Evolutionary conservation across 2,797 vertebrate genomes (phyloP).

Genomic region (Pelochelys cantorii): DNA sequence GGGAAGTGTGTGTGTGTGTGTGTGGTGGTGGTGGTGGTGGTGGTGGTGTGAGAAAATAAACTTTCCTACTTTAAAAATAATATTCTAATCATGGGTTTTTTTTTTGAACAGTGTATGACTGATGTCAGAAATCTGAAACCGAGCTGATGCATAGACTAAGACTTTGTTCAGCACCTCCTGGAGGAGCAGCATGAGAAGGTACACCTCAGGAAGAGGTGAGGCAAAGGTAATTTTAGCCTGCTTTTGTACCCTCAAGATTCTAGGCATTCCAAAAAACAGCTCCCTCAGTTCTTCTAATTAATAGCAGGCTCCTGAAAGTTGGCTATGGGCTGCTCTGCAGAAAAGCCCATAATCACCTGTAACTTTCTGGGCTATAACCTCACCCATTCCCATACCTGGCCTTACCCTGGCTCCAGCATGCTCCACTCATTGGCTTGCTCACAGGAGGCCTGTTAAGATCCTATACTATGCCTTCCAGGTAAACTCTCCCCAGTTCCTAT

Average conservation of each 20-base stretch:
- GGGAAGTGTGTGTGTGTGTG: neutral
- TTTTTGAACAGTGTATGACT: neutral
- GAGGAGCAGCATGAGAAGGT: neutral
- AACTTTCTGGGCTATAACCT: neutral
- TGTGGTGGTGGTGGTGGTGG: neutral
- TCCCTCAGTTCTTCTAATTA: neutral
- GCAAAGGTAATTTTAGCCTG: neutral
- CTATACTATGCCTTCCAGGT: neutral
- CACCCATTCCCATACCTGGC: neutral
- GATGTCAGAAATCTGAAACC: neutral
- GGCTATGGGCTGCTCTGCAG: rapidly evolving
- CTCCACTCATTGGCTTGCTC: neutral
- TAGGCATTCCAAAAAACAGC: neutral
- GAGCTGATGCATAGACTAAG: neutral
- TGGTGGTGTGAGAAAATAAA: neutral
- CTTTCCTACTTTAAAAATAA: neutral
- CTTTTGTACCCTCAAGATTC: neutral
- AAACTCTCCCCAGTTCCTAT: neutral
- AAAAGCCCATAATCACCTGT: neutral
- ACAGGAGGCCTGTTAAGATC: neutral
- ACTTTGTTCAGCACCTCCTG: neutral
- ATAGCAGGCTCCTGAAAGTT: rapidly evolving
- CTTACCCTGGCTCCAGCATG: neutral
- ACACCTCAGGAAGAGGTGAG: neutral
- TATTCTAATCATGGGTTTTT: neutral